These are phyloP conservation scores for Drosophila parthenogenetica DNA, from an alignment of 2,888 invertebrate species.

Conservation along the genomic window DNA sequence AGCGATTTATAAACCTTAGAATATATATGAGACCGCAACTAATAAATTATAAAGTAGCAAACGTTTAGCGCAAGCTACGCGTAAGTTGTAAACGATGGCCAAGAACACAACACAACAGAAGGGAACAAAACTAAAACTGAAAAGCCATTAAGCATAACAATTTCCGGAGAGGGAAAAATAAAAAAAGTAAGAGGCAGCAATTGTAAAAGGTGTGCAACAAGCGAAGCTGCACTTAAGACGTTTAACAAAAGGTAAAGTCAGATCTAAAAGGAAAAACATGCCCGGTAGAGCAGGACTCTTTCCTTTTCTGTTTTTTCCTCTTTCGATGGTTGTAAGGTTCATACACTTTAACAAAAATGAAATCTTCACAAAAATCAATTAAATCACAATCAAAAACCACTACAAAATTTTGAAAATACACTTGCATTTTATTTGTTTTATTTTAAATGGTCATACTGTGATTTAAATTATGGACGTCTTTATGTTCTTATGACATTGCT, in stretches of 20 bases:
- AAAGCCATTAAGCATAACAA: conserved; percentile 75
- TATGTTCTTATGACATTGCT: too few relatives aligned
- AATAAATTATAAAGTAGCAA: conserved; percentile 57
- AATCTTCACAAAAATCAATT: too few relatives aligned
- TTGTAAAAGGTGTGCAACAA: conserved; percentile 63
- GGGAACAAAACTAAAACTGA: conserved; percentile 37
- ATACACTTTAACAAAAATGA: background rate
- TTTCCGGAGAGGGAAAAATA: conserved; percentile 60
- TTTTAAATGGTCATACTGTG: too few relatives aligned
- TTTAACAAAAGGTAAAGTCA: conserved; percentile 60
- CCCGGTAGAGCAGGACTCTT: conserved; percentile 2
- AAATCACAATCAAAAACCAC: too few relatives aligned
- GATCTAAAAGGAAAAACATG: conserved; percentile 43
- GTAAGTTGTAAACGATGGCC: conserved; percentile 19
- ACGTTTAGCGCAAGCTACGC: conserved; percentile 26
- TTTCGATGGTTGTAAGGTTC: background rate
- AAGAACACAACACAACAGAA: conserved; percentile 8
- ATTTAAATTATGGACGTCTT: background rate
- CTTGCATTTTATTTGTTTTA: too few relatives aligned
- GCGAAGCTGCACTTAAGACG: conserved; percentile 72
- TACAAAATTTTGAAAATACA: too few relatives aligned
- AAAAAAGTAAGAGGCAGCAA: conserved; percentile 27
- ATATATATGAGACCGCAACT: conserved; percentile 29
- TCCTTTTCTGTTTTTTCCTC: background rate
- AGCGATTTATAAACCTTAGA: conserved; percentile 24